Evolutionary conservation across 1,140 invertebrate genomes (phyloP).

Genomic region (Portunus trituberculatus): DNA sequence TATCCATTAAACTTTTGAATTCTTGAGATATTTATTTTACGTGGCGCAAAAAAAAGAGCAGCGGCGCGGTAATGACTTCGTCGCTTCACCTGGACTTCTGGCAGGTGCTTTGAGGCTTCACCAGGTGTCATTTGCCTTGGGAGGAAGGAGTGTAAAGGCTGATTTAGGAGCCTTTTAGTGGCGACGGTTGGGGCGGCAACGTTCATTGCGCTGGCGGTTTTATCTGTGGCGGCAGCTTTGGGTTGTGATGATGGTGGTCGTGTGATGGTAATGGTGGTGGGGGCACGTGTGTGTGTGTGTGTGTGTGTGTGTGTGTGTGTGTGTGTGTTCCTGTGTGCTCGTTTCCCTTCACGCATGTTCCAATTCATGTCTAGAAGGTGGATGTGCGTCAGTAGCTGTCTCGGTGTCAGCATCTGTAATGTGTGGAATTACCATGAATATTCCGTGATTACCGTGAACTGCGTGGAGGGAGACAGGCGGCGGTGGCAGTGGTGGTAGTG

Average conservation of each 20-base stretch:
- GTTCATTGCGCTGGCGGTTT: not conserved
- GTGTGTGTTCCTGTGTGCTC: not conserved
- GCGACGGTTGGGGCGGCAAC: not conserved
- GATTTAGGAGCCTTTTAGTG: not conserved
- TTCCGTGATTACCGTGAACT: not conserved
- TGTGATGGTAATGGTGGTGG: not conserved
- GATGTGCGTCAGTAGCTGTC: not conserved
- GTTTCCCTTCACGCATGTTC: not conserved
- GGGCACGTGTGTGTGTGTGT: not conserved
- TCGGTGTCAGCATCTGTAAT: not conserved
- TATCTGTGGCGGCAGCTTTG: too few species aligned
- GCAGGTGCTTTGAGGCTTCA: constrained; percentile 12
- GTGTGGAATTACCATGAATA: constrained; percentile 13
- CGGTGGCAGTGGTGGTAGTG: not conserved
- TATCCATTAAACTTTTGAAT: constrained; percentile 16
- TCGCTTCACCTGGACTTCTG: not conserved
- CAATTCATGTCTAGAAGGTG: not conserved
- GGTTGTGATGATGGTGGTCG: not conserved
- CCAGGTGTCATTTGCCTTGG: not conserved
- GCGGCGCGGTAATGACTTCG: not conserved
- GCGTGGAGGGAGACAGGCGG: not conserved
- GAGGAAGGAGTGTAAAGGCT: not conserved
- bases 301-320: not conserved
- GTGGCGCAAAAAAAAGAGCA: not conserved
- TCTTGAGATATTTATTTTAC: constrained; percentile 24